Percentiles rank a stretch among this genome's conserved stretches.
Evolutionary conservation across 2,888 invertebrate genomes (phyloP).

Genomic region (Cryptus viduatorius): DNA sequence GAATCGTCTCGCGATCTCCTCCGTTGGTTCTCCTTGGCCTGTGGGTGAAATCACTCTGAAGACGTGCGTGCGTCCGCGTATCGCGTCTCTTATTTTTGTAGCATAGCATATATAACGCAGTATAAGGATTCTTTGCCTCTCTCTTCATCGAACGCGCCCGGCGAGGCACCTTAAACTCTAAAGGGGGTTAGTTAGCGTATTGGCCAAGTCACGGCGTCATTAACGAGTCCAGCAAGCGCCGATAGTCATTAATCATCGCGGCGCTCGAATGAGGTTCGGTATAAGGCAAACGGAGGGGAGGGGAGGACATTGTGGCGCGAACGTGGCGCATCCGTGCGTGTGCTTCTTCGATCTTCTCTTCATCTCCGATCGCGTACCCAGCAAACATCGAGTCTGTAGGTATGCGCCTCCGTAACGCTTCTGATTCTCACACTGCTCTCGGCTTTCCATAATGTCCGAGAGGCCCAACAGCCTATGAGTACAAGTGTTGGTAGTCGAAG

Average conservation of each 20-base stretch:
- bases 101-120: slow-evolving; percentile 10
- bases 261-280: slow-evolving; percentile 53
- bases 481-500: neutral
- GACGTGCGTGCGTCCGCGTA: slow-evolving; percentile 14
- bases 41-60: slow-evolving; percentile 43
- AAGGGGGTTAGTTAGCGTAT: slow-evolving; percentile 82
- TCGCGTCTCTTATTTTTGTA: slow-evolving; percentile 26
- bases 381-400: slow-evolving; percentile 35
- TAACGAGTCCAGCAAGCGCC: slow-evolving; percentile 78
- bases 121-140: slow-evolving; percentile 49
- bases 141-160: slow-evolving; percentile 43
- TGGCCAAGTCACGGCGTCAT: slow-evolving; percentile 83
- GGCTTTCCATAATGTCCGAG: slow-evolving; percentile 32
- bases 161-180: slow-evolving; percentile 62
- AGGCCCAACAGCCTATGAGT: neutral
- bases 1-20: slow-evolving; percentile 13
- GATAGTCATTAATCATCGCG: slow-evolving; percentile 83
- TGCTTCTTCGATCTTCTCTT: slow-evolving; percentile 43
- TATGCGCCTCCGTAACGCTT: slow-evolving; percentile 54
- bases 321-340: slow-evolving; percentile 63
- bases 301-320: slow-evolving; percentile 56
- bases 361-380: slow-evolving; percentile 38
- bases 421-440: slow-evolving; percentile 55
- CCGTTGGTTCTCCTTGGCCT: neutral
- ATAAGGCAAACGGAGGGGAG: neutral